Percentiles rank a stretch among this genome's conserved stretches.
phyloP scores from a whole-genome alignment of 2,888 invertebrate genomes.

The Panorpa germanica region DNA sequence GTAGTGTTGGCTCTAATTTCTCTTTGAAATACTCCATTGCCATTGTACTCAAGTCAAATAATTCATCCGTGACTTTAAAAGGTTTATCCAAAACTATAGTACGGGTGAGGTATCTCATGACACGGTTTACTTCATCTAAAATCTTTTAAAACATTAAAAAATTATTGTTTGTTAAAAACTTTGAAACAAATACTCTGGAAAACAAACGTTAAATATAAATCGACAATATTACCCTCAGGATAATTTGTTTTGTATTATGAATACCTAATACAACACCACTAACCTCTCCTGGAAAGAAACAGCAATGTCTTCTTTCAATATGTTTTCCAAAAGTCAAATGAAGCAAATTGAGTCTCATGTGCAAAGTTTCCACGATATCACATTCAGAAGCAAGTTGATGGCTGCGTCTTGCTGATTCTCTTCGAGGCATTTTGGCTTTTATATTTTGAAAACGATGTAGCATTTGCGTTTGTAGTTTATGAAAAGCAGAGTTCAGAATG shows the following conservation, averaged over 20 bases:
- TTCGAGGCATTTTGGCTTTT: slow-evolving; percentile 78
- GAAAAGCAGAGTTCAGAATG: slow-evolving; percentile 70
- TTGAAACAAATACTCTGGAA: neutral
- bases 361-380: slow-evolving; percentile 82
- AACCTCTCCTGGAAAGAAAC: slow-evolving; percentile 90
- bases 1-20: slow-evolving; percentile 74
- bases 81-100: slow-evolving; percentile 69
- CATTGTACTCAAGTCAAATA: slow-evolving; percentile 90
- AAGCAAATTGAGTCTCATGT: slow-evolving; percentile 75
- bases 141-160: slow-evolving; percentile 34
- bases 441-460: slow-evolving; percentile 68
- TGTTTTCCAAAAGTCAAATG: slow-evolving; percentile 93
- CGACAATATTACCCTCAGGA: slow-evolving; percentile 3
- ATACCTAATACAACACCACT: slow-evolving; percentile 16
- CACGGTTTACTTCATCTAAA: slow-evolving; percentile 77
- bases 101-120: slow-evolving; percentile 64
- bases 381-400: slow-evolving; percentile 83
- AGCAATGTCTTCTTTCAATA: slow-evolving; percentile 81
- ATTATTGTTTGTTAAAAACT: slow-evolving; percentile 3
- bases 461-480: slow-evolving; percentile 70
- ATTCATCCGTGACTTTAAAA: slow-evolving; percentile 84
- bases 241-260: neutral
- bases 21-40: slow-evolving; percentile 97
- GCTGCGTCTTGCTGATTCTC: slow-evolving; percentile 78
- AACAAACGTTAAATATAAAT: neutral